Conservation (phyloP, 2,797 vertebrate genomes). For the Thaleichthys pacificus region DNA sequence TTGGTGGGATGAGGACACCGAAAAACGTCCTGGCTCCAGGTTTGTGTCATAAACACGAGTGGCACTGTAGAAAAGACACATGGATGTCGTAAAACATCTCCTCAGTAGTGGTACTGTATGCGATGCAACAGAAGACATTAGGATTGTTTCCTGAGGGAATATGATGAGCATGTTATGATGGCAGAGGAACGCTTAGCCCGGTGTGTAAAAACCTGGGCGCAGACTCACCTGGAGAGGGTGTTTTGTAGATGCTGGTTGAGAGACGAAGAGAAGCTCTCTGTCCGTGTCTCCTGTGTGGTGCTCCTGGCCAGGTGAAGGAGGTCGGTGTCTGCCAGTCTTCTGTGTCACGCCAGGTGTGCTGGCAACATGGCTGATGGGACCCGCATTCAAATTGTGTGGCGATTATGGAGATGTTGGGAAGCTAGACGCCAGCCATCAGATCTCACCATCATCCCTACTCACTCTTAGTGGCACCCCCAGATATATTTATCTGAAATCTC, state of each 20-base stretch:
- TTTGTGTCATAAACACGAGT: too few species aligned
- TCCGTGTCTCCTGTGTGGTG: neutral
- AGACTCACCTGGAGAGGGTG: neutral
- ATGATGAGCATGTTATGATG: neutral
- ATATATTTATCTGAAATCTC: neutral
- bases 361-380: neutral
- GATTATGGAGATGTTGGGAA: constrained; percentile 7
- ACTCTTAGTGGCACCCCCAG: neutral
- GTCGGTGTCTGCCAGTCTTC: neutral
- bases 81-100: too few species aligned
- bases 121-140: neutral
- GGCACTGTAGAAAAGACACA: too few species aligned
- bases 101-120: too few species aligned
- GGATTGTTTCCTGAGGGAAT: neutral
- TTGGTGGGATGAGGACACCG: neutral
- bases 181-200: neutral
- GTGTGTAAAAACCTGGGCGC: neutral
- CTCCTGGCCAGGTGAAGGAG: neutral
- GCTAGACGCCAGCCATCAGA: neutral
- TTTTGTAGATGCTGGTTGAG: neutral
- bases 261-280: neutral
- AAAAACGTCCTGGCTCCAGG: neutral
- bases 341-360: constrained; percentile 5
- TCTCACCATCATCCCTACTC: neutral
- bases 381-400: neutral